A percentile compares a stretch with the other conserved stretches of the same genome.
These are phyloP conservation scores for Mus caroli DNA, from an alignment of 2,797 vertebrate species.

Conservation along the genomic window DNA sequence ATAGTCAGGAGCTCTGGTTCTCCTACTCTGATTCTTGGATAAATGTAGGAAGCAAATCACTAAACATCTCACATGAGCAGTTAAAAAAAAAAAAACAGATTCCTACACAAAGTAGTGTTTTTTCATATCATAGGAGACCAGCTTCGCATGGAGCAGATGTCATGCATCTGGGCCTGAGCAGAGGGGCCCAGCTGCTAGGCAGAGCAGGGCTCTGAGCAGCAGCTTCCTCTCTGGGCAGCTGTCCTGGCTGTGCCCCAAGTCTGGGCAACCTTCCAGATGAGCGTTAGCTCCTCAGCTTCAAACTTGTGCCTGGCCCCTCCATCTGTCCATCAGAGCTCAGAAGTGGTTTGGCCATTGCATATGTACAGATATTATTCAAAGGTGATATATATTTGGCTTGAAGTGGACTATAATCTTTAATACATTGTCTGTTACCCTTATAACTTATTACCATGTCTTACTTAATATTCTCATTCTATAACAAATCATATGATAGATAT, in stretches of 20 bases:
- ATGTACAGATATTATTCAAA: background rate
- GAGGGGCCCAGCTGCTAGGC: slow-evolving; percentile 82
- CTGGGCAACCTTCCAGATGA: slow-evolving; percentile 64
- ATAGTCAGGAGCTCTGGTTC: background rate
- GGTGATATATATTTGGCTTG: background rate
- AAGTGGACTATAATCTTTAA: background rate
- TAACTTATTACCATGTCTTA: background rate
- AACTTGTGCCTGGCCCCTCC: background rate
- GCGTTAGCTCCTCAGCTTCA: slow-evolving; percentile 3
- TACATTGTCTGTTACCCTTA: slow-evolving; percentile 1
- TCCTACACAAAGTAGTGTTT: background rate
- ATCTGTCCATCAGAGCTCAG: slow-evolving; percentile 22
- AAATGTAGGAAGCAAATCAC: background rate
- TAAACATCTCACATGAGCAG: background rate
- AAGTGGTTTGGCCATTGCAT: background rate
- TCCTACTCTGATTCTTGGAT: background rate
- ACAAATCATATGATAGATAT: background rate
- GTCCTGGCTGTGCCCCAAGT: slow-evolving; percentile 73
- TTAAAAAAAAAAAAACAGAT: background rate
- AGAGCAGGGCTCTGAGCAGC: slow-evolving; percentile 60
- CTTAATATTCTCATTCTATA: slow-evolving; percentile 51
- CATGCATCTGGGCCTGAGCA: slow-evolving; percentile 55
- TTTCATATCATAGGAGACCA: background rate
- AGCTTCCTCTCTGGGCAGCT: slow-evolving; percentile 72
- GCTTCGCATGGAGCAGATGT: background rate